phyloP scores from a whole-genome alignment of 2,113 vertebrate species.

The Mustelus asterias region DNA sequence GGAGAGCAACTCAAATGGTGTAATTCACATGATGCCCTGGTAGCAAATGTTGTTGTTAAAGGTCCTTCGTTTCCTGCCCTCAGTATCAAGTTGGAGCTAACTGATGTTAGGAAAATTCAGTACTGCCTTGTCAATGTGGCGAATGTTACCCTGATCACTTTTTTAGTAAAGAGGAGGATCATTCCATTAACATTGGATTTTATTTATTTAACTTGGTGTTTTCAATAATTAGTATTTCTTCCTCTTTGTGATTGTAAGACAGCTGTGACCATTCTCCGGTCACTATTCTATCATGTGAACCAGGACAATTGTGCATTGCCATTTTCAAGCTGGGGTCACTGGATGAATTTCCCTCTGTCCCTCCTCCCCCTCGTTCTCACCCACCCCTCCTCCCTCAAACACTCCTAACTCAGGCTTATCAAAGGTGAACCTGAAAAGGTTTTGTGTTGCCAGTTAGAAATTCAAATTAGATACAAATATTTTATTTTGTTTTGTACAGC shows the following conservation, averaged over 20 bases:
- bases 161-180: neutral
- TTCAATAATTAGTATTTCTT: neutral
- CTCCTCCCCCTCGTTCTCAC: neutral
- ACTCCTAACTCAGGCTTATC: neutral
- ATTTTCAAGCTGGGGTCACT: neutral
- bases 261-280: neutral
- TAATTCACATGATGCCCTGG: neutral
- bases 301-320: neutral
- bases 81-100: neutral
- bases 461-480: neutral
- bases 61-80: neutral
- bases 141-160: neutral
- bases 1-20: neutral
- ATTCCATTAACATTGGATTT: neutral
- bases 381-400: neutral
- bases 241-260: neutral
- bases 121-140: neutral
- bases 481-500: slow-evolving; percentile 53
- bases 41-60: neutral
- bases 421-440: neutral
- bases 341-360: neutral
- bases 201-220: neutral
- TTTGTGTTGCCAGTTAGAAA: neutral
- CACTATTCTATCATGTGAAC: neutral
- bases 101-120: neutral